phyloP scores from a whole-genome alignment of 2,888 invertebrate genomes.

The Entomobrya proxima region DNA sequence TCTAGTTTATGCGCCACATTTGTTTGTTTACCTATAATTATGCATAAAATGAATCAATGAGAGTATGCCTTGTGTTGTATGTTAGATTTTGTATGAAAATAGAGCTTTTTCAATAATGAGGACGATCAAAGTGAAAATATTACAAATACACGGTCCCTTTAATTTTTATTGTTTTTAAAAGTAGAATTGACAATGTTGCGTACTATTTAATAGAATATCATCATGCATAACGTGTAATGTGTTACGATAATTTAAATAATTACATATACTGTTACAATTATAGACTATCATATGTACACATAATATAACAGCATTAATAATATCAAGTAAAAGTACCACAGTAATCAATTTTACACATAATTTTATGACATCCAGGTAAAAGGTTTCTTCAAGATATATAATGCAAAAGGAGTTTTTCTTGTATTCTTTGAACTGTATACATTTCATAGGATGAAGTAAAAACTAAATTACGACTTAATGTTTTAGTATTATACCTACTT shows the following conservation, averaged over 20 bases:
- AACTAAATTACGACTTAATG: no score
- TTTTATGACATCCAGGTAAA: constrained; percentile 21
- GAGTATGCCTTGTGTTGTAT: no score
- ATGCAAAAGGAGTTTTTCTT: neutral
- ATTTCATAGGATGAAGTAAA: neutral
- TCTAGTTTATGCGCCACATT: no score
- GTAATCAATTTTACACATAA: neutral
- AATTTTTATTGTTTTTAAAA: constrained; percentile 60
- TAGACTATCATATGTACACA: neutral
- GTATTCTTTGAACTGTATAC: neutral
- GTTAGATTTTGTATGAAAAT: no score
- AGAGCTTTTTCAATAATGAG: no score
- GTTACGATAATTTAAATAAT: no score
- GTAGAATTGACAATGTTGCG: constrained; percentile 29
- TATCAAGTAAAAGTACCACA: neutral
- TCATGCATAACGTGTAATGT: neutral
- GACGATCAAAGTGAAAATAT: neutral
- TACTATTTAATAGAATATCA: neutral
- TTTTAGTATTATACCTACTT: neutral
- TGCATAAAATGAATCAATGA: no score
- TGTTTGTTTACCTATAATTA: no score
- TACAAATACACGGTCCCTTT: constrained; percentile 64
- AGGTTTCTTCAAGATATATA: constrained; percentile 31
- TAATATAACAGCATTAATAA: neutral
- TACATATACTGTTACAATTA: no score